Evolutionary conservation across 2,888 invertebrate genomes (phyloP), one percentile per base, ranked within the genome.

Genomic region (Spilarctia lutea): DNA sequence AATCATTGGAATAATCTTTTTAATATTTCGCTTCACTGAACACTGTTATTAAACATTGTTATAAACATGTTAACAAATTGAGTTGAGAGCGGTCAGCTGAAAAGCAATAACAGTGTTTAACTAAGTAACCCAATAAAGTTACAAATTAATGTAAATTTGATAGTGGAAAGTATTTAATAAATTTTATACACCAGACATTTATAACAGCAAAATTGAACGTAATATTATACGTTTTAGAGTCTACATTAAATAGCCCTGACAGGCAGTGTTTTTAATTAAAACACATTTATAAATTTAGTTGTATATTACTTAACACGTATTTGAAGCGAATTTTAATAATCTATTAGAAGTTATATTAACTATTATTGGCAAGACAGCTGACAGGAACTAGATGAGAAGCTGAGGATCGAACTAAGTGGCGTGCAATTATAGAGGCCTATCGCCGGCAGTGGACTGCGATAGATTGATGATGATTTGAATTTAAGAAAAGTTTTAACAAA

Each of bases 41-140:
- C 30, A 72, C n/a, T 52, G 68, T 63, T 60, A 72, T 66, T 13
- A 67, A 72, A 72, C 42, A 42, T 66, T 67, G 60, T 56, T 71
- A 63, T 71, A 74, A 71, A 71, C 74, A 75, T 68, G 39, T 27
- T 39, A 65, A 75, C 71, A 72, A 75, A 81, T 75, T 81, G 68
- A 74, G 66, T 56, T 72, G 20, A 24, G 45, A 56, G 48, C 52
- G 68, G 71, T 76, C 73, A 68, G 60, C 65, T 77, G 68, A 66
- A 74, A 82, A 77, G 77, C 71, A 81, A 74, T 81, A 71, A 79
- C 67, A 72, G 69, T 69, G 67, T 77, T 42, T 60, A 79, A 71
- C 75, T 68, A 74, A 73, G 69, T 75, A 73, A 75, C 30, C 13
- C 60, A 60, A 39, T 68, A 74, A 81, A 81, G 67, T 81, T 81